Base-by-base conservation (phyloP, 2,113 vertebrate species). In the Lepisosteus osseus region DNA sequence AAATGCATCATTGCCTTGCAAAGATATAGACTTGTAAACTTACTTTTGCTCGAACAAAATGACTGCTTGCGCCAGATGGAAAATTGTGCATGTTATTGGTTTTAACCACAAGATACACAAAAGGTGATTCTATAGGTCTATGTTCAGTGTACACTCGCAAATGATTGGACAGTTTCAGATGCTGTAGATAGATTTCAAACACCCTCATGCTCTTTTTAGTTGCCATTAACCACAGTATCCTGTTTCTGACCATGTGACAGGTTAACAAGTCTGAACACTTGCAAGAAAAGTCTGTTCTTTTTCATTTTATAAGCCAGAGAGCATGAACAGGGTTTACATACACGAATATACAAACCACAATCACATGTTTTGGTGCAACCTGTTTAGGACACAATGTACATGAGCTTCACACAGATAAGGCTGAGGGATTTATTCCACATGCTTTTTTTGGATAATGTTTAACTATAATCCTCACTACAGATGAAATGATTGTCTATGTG, bases 201-300 rank as follows among this genome's bases (percentile, higher is more conserved):
- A 61, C 7, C 59, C 17, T 14, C 17, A 15, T 14, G 6, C 84
- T 81, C 70, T 87, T 88, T 71, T 89, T 81, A 89, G 85, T 79
- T 84, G 76, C 77, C 79, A 88, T 83, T 80, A 92, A 93, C 89
- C 92, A 89, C 89, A 88, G 69, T 91, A 95, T 97, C 95, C 95
- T 95, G 92, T 90, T 92, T 91, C 87, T 79, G 87, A 79, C 86
- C 80, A 77, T 70, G 87, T 84, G 88, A 89, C 83, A 82, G 80
- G 77, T 72, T 74, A 69, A 83, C 75, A 82, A 75, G 62, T 15
- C 61, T 13, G 12, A 57, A 7, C 13, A 7, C 59, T 65, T 54
- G 8, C 15, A 64, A 54, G 29, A 15, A 57, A 56, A 4, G 3
- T 54, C 2, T 59, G 17, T 41, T 54, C 29, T 55, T n/a, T 40